Evolutionary conservation across 1,140 invertebrate genomes (phyloP), one percentile per base, ranked within the genome.

Genomic region (Drosophila pseudoobscura): DNA sequence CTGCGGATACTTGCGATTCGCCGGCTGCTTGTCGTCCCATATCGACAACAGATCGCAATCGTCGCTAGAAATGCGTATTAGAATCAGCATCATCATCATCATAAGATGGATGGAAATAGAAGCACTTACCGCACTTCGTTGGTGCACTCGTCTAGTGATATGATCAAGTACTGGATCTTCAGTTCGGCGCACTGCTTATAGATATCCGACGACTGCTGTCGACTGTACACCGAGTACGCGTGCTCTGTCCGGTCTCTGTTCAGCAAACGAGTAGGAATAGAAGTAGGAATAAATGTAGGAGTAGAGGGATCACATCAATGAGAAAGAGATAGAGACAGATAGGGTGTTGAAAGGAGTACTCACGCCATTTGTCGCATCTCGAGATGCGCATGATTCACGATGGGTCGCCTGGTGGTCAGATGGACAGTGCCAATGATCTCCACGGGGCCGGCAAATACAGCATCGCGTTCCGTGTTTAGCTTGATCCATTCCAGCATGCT

Each of bases 401-500:
- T 91, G 8, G 91, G 91, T 6, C 91, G 75, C 51, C 75, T 84
- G 26, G 91, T 91, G 26, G 89, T 78, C 45, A 91, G 55, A 26
- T 91, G 80, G 35, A 91, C 88, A 6, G 88, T 90, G 70, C 84
- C 88, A 51, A 91, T 91, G 6, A 91, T 89, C 49, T 91, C 90
- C 9, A 90, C 63, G 9, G 91, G 91, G 0, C 90, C 80, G 2
- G 87, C 91, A 66, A 91, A 91, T 7, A 91, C 91, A 0, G 90
- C 91, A 75, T 90, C 78, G n/a, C 68, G 72, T 53, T 91, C 91
- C 0, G 91, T 91, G 52, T 91, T 91, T 24, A 90, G 54, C 59
- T 90, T 91, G 35, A 91, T 91, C 91, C 91, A 91, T 24, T 91
- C 78, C 0, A 91, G 64, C 87, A 91, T 89, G 44, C 79, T 82